These are phyloP conservation scores for Corythornis leucogaster DNA, from an alignment of 2,797 vertebrate species.

Conservation along the genomic window DNA sequence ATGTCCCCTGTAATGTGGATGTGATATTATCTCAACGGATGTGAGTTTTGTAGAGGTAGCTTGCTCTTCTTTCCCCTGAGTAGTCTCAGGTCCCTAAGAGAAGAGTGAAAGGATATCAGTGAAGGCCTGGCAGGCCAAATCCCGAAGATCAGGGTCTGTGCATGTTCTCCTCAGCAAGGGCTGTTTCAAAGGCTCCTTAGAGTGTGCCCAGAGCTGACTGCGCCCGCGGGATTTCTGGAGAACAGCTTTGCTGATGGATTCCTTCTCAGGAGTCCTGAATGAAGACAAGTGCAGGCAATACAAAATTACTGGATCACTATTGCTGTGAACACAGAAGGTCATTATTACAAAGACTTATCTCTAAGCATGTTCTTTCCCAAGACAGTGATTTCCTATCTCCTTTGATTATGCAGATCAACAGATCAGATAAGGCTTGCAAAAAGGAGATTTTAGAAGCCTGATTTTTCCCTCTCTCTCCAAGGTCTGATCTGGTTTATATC, in stretches of 20 bases:
- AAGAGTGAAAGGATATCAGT: constrained; percentile 89
- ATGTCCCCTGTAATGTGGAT: background rate
- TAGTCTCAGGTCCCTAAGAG: background rate
- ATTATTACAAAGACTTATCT: background rate
- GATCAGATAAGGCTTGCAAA: background rate
- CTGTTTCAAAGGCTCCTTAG: constrained; percentile 90
- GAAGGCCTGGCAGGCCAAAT: constrained; percentile 89
- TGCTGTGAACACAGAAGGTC: background rate
- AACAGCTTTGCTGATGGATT: constrained; percentile 87
- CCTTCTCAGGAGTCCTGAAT: constrained; percentile 85
- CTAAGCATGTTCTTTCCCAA: background rate
- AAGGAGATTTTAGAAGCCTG: background rate
- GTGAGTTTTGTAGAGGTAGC: background rate
- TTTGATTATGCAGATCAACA: background rate
- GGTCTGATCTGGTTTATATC: background rate
- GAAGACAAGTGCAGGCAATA: background rate
- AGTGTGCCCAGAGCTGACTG: constrained; percentile 88
- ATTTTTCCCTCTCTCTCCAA: background rate
- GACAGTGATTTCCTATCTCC: background rate
- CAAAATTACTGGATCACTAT: background rate
- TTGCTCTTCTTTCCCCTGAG: background rate
- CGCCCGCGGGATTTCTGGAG: constrained; percentile 79
- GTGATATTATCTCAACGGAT: background rate
- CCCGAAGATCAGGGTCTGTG: constrained; percentile 82
- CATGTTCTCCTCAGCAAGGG: constrained; percentile 86